Evolutionary conservation across 2,888 invertebrate species (phyloP).

Genomic region (Toxonevra muliebris): DNA sequence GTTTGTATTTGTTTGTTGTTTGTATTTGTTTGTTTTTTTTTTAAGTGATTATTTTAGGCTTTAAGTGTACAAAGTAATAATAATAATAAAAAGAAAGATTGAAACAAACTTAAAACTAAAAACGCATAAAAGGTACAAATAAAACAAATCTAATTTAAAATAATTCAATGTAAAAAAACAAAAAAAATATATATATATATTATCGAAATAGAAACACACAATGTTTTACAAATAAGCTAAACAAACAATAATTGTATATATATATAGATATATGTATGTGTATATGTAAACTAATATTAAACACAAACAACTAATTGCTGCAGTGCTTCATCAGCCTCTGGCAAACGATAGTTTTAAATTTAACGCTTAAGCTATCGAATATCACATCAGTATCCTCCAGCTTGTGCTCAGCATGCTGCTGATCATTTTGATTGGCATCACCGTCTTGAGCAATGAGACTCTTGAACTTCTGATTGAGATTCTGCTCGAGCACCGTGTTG

Average conservation of each 20-base stretch:
- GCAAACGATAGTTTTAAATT: slow-evolving; percentile 64
- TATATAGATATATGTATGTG: slow-evolving; percentile 4
- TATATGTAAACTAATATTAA: slow-evolving; percentile 22
- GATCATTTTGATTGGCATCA: slow-evolving; percentile 47
- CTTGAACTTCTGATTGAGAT: slow-evolving; percentile 61
- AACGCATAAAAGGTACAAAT: slow-evolving; percentile 24
- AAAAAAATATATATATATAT: background rate
- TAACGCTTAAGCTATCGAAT: slow-evolving; percentile 63
- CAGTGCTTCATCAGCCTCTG: slow-evolving; percentile 62
- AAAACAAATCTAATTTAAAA: slow-evolving; percentile 31
- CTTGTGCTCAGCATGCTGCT: slow-evolving; percentile 42
- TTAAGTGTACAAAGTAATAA: slow-evolving; percentile 4
- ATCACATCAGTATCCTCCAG: slow-evolving; percentile 63
- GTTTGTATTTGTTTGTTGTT: background rate
- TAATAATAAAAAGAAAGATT: slow-evolving; percentile 6
- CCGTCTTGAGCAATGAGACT: slow-evolving; percentile 46
- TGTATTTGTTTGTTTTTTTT: background rate
- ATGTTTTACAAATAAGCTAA: slow-evolving; percentile 2
- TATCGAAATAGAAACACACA: too few species aligned
- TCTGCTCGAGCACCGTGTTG: slow-evolving; percentile 60
- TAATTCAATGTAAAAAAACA: slow-evolving; percentile 23
- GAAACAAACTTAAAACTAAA: background rate
- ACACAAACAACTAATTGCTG: slow-evolving; percentile 50
- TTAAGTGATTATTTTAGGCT: background rate
- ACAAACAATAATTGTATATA: slow-evolving; percentile 16